Evolutionary conservation across 2,797 vertebrate species (phyloP).

Genomic region (Trachops cirrhosus): DNA sequence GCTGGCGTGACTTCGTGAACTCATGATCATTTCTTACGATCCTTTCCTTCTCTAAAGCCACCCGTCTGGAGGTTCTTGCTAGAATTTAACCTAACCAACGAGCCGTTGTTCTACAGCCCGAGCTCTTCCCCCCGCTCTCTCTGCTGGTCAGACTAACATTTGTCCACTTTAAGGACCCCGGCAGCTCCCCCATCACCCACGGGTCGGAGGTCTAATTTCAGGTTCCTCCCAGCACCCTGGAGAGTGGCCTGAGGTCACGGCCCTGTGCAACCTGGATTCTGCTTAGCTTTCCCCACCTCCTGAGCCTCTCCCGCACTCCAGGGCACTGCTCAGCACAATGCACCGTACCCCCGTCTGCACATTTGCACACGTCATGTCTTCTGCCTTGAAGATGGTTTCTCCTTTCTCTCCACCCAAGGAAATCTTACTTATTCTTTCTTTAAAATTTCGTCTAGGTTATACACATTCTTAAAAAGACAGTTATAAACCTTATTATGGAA

Average conservation of each 20-base stretch:
- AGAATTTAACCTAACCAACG: neutral
- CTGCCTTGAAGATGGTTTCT: neutral
- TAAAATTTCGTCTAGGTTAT: neutral
- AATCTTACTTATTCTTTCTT: neutral
- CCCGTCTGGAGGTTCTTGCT: neutral
- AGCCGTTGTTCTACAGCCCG: neutral
- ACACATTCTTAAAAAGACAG: neutral
- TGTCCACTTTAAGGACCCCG: neutral
- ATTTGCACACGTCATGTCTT: neutral
- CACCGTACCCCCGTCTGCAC: too few relatives aligned
- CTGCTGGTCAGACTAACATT: neutral
- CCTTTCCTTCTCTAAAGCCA: neutral
- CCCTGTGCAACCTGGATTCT: neutral
- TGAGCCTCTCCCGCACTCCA: neutral
- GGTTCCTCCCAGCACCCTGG: neutral
- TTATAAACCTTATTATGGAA: neutral
- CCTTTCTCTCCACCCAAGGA: neutral
- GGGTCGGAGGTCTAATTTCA: neutral
- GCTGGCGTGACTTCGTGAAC: neutral
- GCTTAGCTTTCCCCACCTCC: neutral
- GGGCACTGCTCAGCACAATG: accelerated
- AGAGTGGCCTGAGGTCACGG: neutral
- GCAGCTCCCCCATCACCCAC: neutral
- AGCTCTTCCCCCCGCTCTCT: neutral
- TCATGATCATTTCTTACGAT: neutral